Conservation (phyloP, 1,140 invertebrate species). For the Camponotus floridanus region DNA sequence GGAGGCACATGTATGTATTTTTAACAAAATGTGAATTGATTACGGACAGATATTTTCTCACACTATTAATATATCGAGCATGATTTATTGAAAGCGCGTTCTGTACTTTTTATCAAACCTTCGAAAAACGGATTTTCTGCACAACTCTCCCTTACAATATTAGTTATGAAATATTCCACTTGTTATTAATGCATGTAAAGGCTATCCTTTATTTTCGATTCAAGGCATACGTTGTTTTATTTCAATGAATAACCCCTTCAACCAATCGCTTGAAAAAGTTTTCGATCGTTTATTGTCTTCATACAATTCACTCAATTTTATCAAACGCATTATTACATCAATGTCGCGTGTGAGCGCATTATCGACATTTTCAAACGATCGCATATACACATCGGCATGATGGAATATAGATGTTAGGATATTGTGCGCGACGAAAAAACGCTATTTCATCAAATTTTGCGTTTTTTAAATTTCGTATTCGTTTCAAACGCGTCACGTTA, state of each 20-base stretch:
- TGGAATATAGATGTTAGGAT: conserved; percentile 20
- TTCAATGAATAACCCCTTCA: conserved; percentile 38
- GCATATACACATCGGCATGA: not conserved
- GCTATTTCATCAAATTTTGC: not conserved
- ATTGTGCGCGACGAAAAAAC: conserved; percentile 10
- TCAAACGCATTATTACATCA: conserved; percentile 17
- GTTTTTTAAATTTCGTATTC: conserved; percentile 33
- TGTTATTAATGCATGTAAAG: not conserved
- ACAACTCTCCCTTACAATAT: not conserved
- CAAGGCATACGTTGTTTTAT: not conserved
- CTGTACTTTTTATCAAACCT: not conserved
- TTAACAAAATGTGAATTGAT: not conserved
- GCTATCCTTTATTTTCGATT: not conserved
- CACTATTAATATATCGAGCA: not conserved
- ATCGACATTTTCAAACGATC: conserved; percentile 37
- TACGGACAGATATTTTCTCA: not conserved
- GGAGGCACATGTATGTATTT: not conserved
- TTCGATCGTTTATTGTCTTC: conserved; percentile 54
- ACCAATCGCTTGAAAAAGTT: conserved; percentile 20
- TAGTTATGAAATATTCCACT: not conserved
- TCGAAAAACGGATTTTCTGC: not conserved
- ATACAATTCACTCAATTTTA: conserved; percentile 49
- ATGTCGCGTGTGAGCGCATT: conserved; percentile 30
- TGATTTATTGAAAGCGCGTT: not conserved
- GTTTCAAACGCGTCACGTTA: not conserved